These are phyloP conservation scores for Lepidocolaptes lacrymiger DNA, from an alignment of 2,797 vertebrate genomes.

Conservation along the genomic window DNA sequence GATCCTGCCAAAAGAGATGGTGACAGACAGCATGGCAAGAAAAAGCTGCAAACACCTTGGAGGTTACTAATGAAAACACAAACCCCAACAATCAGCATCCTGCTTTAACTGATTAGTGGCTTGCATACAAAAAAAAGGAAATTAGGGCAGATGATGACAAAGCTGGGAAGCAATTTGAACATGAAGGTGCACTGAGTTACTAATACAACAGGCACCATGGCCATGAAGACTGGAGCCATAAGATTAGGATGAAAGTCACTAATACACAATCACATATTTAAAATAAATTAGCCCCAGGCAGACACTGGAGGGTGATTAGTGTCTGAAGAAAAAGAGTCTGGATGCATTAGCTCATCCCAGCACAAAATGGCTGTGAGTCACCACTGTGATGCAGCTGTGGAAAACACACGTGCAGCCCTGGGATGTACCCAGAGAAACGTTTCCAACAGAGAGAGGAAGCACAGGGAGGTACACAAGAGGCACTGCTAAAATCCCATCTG, in stretches of 20 bases:
- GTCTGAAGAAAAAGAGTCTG: neutral
- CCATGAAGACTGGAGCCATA: neutral
- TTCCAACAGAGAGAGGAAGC: neutral
- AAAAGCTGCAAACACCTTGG: neutral
- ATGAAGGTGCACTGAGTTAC: neutral
- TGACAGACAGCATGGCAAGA: neutral
- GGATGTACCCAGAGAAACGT: neutral
- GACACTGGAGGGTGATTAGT: neutral
- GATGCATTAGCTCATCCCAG: neutral
- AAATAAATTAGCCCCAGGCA: neutral
- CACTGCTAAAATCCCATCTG: neutral
- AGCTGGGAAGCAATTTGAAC: neutral
- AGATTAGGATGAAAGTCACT: neutral
- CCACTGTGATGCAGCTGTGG: neutral
- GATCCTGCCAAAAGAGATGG: neutral
- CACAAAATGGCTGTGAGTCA: neutral
- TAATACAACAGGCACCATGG: neutral
- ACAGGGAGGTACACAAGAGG: neutral
- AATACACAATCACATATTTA: neutral
- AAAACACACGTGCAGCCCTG: neutral
- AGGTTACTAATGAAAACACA: neutral
- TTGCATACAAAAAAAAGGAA: neutral
- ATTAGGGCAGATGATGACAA: neutral
- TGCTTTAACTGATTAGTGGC: neutral
- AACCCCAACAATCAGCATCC: neutral